phyloP scores from a whole-genome alignment of 2,113 vertebrate species.

The Propithecus coquereli region DNA sequence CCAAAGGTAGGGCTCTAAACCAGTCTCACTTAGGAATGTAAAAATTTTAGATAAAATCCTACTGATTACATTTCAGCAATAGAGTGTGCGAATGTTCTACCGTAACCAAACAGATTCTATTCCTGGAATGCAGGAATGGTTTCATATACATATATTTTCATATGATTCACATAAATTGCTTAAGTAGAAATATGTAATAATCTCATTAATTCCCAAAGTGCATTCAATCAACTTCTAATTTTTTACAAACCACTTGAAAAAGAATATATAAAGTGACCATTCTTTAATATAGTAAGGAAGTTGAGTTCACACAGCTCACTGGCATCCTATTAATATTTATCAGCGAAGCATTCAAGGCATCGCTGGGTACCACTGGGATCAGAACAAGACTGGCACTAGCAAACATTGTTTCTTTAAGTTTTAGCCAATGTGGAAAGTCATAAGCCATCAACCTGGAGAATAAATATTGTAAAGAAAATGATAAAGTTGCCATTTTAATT shows the following conservation, averaged over 20 bases:
- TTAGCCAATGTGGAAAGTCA: not conserved
- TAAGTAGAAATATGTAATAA: not conserved
- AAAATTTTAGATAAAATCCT: conserved; percentile 52
- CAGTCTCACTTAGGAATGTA: conserved; percentile 20
- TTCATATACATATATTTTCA: not conserved
- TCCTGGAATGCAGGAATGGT: not conserved
- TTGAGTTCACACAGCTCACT: not conserved
- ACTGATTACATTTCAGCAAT: conserved; percentile 1
- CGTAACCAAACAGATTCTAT: not conserved
- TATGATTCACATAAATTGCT: not conserved
- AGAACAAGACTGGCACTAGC: not conserved
- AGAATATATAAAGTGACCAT: not conserved
- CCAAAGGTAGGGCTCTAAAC: not conserved
- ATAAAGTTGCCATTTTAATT: not conserved
- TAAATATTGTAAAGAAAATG: not conserved
- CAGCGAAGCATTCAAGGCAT: not conserved
- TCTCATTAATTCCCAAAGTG: conserved; percentile 2
- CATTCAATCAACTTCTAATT: not conserved
- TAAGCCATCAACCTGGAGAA: not conserved
- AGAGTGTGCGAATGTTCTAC: not conserved
- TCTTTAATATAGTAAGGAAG: not conserved
- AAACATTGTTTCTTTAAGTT: not conserved
- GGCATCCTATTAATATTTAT: not conserved
- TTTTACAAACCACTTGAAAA: not conserved
- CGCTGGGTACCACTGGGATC: not conserved